These are phyloP conservation scores for Psephotus haematonotus DNA, from an alignment of 2,113 vertebrate genomes.

Conservation along the genomic window DNA sequence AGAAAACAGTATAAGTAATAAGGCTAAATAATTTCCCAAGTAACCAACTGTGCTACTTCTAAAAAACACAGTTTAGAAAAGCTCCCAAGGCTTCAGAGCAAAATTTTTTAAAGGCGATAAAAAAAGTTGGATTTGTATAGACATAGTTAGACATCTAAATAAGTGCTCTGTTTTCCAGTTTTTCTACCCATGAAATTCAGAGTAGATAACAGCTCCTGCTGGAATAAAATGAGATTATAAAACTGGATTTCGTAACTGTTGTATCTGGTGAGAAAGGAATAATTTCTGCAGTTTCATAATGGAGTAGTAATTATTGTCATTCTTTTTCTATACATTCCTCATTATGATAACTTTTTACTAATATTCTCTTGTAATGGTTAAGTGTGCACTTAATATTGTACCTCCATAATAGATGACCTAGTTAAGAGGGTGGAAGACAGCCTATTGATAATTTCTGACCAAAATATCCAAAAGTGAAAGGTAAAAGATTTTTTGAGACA, in stretches of 20 bases:
- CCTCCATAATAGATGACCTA: neutral
- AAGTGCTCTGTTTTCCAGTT: neutral
- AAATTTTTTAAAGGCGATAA: neutral
- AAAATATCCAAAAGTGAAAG: neutral
- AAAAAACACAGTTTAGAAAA: neutral
- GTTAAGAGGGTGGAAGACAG: neutral
- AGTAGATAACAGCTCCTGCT: neutral
- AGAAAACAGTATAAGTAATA: neutral
- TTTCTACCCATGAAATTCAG: neutral
- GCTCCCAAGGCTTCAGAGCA: neutral
- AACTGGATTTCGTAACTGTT: neutral
- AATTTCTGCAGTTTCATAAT: neutral
- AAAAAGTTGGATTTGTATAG: neutral
- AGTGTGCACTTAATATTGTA: neutral
- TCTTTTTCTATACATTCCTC: neutral
- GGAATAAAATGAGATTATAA: neutral
- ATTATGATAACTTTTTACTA: neutral
- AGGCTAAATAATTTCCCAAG: neutral
- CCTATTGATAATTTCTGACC: neutral
- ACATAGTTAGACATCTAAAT: neutral
- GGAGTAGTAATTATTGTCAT: neutral
- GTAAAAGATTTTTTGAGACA: rapidly evolving
- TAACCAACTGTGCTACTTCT: neutral
- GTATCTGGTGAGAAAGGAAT: neutral
- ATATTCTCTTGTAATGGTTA: neutral